phyloP scores from a whole-genome alignment of 2,888 invertebrate species.

The Trichacis sp. region DNA sequence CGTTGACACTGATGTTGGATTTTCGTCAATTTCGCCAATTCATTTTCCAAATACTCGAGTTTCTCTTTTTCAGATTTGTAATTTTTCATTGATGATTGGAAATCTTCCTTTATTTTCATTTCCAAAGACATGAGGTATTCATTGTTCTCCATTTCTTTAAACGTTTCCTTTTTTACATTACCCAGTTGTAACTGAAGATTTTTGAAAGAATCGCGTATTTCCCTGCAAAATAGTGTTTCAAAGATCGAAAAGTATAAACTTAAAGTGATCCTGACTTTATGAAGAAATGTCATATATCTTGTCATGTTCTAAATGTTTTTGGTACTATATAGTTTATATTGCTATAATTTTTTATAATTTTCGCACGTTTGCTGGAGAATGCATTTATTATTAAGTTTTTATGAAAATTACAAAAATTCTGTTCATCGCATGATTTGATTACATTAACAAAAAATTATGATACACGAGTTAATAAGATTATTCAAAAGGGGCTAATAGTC shows the following conservation, averaged over 20 bases:
- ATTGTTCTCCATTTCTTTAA: slow-evolving; percentile 77
- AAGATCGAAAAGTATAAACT: not conserved
- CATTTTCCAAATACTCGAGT: slow-evolving; percentile 70
- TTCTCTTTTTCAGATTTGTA: slow-evolving; percentile 72
- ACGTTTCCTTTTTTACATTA: slow-evolving; percentile 75
- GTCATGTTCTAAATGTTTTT: no score
- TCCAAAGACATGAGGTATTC: slow-evolving; percentile 75
- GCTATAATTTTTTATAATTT: no score
- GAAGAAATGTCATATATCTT: no score
- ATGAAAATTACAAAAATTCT: no score
- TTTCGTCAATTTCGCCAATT: slow-evolving; percentile 72
- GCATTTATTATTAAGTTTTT: no score
- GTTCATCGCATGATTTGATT: no score
- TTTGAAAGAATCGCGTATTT: slow-evolving; percentile 73
- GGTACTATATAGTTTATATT: no score
- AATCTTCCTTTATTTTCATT: slow-evolving; percentile 73
- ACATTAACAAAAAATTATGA: no score
- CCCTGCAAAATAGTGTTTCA: slow-evolving; percentile 63
- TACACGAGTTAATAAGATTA: no score
- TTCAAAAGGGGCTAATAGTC: no score
- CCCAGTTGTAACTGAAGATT: slow-evolving; percentile 74
- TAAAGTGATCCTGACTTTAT: slow-evolving; percentile 2
- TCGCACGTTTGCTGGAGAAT: no score
- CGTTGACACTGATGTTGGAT: slow-evolving; percentile 75
- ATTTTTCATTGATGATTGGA: slow-evolving; percentile 60